Evolutionary conservation across 2,888 invertebrate species (phyloP).

Genomic region (Linhomoeus sp.): DNA sequence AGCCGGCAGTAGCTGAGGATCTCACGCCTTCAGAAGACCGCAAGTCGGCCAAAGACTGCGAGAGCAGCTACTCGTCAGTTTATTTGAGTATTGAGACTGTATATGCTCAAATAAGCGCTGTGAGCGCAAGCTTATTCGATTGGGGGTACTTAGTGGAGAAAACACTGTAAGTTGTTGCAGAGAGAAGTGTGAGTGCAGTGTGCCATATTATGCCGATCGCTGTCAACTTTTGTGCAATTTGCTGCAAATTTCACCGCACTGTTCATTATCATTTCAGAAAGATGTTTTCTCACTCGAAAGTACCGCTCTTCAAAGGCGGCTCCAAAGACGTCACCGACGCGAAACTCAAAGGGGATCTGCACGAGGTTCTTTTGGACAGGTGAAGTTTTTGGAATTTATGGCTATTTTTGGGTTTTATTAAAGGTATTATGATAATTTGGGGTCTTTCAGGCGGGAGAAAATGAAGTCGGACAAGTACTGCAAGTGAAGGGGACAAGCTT

Average conservation of each 20-base stretch:
- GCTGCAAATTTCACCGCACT: no score
- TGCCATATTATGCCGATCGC: no score
- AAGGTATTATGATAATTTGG: neutral
- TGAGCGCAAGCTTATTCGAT: no score
- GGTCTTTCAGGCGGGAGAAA: constrained; percentile 49
- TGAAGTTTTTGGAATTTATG: constrained; percentile 8
- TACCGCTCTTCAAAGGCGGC: constrained; percentile 52
- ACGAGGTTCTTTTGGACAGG: constrained; percentile 68
- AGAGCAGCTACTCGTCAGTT: constrained; percentile 86
- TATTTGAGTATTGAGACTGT: no score
- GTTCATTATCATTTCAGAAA: constrained; percentile 53
- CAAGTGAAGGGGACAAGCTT: no score
- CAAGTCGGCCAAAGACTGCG: constrained; percentile 63
- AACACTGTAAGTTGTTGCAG: no score
- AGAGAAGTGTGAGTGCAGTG: no score
- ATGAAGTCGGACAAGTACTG: constrained; percentile 98
- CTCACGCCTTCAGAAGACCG: constrained; percentile 63
- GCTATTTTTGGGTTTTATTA: neutral
- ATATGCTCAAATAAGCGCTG: no score
- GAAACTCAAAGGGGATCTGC: constrained; percentile 47
- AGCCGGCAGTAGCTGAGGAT: constrained; percentile 40
- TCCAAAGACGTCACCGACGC: constrained; percentile 33
- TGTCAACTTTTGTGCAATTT: no score
- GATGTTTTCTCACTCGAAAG: constrained; percentile 79
- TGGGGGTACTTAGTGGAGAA: no score